Evolutionary conservation across 2,888 invertebrate genomes (phyloP).

Genomic region (Cinara cedri): DNA sequence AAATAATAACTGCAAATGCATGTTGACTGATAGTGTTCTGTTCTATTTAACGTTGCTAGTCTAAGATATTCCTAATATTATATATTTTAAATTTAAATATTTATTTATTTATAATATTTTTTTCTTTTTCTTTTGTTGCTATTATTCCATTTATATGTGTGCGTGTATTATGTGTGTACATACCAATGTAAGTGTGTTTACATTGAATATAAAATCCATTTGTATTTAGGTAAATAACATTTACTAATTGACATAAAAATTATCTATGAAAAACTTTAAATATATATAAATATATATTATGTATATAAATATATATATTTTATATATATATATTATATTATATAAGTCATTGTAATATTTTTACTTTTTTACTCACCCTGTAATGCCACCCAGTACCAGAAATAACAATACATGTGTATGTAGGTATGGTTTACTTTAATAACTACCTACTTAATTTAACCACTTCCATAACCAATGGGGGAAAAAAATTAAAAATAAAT

Average conservation of each 20-base stretch:
- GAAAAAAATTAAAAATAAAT: slow-evolving; percentile 23
- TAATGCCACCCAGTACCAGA: slow-evolving; percentile 22
- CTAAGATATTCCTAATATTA: slow-evolving; percentile 57
- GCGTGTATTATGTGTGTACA: slow-evolving; percentile 57
- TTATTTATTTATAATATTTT: slow-evolving; percentile 34
- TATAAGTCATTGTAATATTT: slow-evolving; percentile 52
- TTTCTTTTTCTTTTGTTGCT: slow-evolving; percentile 49
- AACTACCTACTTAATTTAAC: slow-evolving; percentile 9
- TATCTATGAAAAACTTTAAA: slow-evolving; percentile 34
- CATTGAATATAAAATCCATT: slow-evolving; percentile 45
- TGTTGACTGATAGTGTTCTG: slow-evolving; percentile 56
- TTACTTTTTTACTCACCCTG: slow-evolving; percentile 52
- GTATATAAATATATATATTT: too few species aligned
- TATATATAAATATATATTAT: too few species aligned
- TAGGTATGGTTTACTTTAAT: slow-evolving; percentile 3
- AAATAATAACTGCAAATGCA: slow-evolving; percentile 56
- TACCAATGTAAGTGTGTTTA: slow-evolving; percentile 52
- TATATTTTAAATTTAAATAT: slow-evolving; percentile 53
- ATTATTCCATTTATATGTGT: slow-evolving; percentile 56
- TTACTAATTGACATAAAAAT: slow-evolving; percentile 34
- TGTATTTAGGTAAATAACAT: slow-evolving; percentile 44
- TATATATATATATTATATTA: background rate
- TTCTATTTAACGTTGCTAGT: slow-evolving; percentile 57
- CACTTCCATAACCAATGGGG: background rate
- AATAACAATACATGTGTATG: slow-evolving; percentile 27